phyloP scores from a whole-genome alignment of 2,113 vertebrate genomes.

The Typhlomys cinereus region DNA sequence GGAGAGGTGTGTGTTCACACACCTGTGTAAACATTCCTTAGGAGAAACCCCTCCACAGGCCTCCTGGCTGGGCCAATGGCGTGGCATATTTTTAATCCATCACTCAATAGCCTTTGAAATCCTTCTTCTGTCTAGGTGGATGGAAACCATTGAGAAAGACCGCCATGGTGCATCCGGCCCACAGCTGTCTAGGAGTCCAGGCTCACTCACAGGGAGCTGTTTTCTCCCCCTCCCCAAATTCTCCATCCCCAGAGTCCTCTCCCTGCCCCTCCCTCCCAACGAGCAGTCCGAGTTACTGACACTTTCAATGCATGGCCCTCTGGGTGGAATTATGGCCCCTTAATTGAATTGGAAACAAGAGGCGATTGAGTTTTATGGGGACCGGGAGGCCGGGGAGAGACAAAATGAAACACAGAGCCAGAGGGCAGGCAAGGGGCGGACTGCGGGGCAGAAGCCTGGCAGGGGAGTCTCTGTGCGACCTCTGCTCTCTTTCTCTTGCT shows the following conservation, averaged over 20 bases:
- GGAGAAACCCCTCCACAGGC: background rate
- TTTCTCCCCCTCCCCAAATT: rapidly evolving
- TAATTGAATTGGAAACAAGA: constrained; percentile 79
- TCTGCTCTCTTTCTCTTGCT: rapidly evolving
- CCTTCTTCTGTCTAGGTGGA: background rate
- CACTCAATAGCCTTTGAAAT: background rate
- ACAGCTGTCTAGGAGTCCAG: rapidly evolving
- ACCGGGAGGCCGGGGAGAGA: constrained; percentile 63
- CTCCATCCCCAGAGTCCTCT: background rate
- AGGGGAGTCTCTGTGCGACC: background rate
- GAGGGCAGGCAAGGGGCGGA: constrained; percentile 23
- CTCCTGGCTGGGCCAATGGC: background rate
- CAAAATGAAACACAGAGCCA: constrained; percentile 56
- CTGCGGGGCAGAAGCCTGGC: rapidly evolving
- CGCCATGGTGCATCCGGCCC: background rate
- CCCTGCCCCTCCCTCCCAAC: background rate
- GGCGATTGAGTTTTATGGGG: constrained; percentile 64
- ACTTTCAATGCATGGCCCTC: background rate
- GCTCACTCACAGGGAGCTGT: background rate
- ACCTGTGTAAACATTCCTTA: background rate
- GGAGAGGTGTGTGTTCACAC: background rate
- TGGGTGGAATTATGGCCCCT: constrained; percentile 41
- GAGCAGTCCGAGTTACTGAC: background rate
- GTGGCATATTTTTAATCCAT: background rate
- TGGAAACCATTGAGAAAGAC: background rate